Conservation (phyloP, 1,140 invertebrate genomes). For the Euglossa dilemma region DNA sequence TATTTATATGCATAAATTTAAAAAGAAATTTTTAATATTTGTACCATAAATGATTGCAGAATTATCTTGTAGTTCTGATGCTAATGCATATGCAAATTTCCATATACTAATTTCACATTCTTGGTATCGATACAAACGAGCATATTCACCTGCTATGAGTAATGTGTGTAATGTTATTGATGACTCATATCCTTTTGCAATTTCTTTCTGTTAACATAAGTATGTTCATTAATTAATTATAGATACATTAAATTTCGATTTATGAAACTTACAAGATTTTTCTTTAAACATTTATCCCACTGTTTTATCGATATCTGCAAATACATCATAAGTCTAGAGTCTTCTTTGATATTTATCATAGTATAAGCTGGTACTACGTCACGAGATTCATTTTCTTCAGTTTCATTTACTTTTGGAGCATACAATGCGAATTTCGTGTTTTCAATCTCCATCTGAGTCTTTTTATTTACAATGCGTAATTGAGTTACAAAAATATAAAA, state of each 20-base stretch:
- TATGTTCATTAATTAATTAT: not conserved
- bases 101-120: constrained; percentile 67
- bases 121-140: constrained; percentile 69
- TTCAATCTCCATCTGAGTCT: constrained; percentile 70
- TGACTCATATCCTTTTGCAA: constrained; percentile 60
- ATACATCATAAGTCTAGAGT: constrained; percentile 57
- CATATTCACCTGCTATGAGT: constrained; percentile 72
- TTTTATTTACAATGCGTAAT: constrained; percentile 59
- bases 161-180: constrained; percentile 63
- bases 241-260: not conserved
- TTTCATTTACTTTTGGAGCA: constrained; percentile 55
- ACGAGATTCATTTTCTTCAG: constrained; percentile 53
- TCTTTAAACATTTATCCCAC: constrained; percentile 70
- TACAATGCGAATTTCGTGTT: constrained; percentile 58
- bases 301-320: constrained; percentile 64
- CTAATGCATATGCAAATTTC: constrained; percentile 70
- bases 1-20: not conserved
- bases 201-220: constrained; percentile 52
- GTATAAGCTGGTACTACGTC: constrained; percentile 73
- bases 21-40: not conserved
- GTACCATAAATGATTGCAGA: constrained; percentile 68
- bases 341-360: constrained; percentile 71
- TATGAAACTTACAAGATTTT: constrained; percentile 66
- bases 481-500: constrained; percentile 71
- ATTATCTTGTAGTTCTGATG: constrained; percentile 62